Percentiles rank a stretch among this genome's conserved stretches.
Evolutionary conservation across 2,113 vertebrate species (phyloP).

Genomic region (Cygnus buccinator): DNA sequence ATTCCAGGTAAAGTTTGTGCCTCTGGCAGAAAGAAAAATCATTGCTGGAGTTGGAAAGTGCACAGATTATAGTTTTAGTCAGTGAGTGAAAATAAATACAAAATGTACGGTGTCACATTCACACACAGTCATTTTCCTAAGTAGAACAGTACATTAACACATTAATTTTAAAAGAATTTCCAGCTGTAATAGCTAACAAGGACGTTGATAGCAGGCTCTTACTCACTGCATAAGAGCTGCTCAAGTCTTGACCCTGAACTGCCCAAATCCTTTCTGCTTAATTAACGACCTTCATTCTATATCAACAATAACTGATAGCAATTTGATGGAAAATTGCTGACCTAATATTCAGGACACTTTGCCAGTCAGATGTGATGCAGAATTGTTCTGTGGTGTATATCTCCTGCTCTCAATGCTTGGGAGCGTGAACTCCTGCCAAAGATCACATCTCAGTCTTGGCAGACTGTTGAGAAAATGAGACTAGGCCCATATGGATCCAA

Average conservation of each 20-base stretch:
- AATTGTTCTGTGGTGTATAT: background rate
- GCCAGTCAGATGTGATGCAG: slow-evolving; percentile 18
- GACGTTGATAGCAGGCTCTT: background rate
- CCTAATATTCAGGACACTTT: background rate
- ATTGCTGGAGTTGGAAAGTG: background rate
- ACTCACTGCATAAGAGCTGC: background rate
- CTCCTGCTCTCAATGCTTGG: background rate
- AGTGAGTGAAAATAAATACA: slow-evolving; percentile 16
- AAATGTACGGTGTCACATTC: background rate
- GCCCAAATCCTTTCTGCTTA: slow-evolving; percentile 25
- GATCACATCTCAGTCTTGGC: slow-evolving; percentile 11
- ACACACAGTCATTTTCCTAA: background rate
- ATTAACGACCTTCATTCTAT: slow-evolving; percentile 24
- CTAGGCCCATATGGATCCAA: background rate
- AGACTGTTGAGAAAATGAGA: slow-evolving; percentile 13
- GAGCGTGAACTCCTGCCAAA: background rate
- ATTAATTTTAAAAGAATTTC: slow-evolving; percentile 31
- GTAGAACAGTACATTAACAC: background rate
- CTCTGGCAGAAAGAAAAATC: slow-evolving; percentile 24
- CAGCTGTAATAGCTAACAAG: slow-evolving; percentile 1
- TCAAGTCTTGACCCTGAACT: slow-evolving; percentile 16
- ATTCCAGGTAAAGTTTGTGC: slow-evolving; percentile 4
- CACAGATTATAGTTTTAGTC: slow-evolving; percentile 17
- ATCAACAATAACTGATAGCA: slow-evolving; percentile 33
- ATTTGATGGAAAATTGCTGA: slow-evolving; percentile 45